Percentiles rank a stretch among this genome's conserved stretches.
phyloP scores from a whole-genome alignment of 2,797 vertebrate species.

The Luscinia megarhynchos region DNA sequence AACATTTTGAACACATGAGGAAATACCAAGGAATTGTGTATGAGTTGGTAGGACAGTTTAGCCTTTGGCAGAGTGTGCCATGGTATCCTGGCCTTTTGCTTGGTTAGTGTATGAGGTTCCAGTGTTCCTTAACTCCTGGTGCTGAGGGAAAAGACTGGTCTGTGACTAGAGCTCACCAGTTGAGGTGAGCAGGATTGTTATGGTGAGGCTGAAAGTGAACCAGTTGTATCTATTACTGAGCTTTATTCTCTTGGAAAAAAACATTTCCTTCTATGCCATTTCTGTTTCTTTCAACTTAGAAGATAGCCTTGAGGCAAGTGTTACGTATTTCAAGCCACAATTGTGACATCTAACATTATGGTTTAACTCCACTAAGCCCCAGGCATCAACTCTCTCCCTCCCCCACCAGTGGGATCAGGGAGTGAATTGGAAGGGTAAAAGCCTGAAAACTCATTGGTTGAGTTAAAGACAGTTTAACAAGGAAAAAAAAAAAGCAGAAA shows the following conservation, averaged over 20 bases:
- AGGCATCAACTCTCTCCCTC: not conserved
- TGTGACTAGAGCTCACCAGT: not conserved
- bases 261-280: not conserved
- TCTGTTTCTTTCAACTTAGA: not conserved
- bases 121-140: accelerated
- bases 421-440: not conserved
- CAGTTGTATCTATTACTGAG: accelerated
- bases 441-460: accelerated
- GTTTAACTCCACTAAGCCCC: not conserved
- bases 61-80: not conserved
- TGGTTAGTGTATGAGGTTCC: not conserved
- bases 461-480: not conserved
- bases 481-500: not conserved
- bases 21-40: accelerated
- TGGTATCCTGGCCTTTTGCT: not conserved
- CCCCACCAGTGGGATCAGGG: not conserved
- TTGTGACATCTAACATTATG: not conserved
- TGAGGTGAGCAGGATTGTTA: accelerated
- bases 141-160: not conserved
- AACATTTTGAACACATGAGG: not conserved
- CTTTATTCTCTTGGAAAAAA: not conserved
- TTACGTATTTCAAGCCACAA: accelerated
- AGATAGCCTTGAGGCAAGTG: not conserved
- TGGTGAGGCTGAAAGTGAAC: not conserved
- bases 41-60: not conserved